phyloP scores from a whole-genome alignment of 2,888 invertebrate genomes.

The Eupeodes luniger region DNA sequence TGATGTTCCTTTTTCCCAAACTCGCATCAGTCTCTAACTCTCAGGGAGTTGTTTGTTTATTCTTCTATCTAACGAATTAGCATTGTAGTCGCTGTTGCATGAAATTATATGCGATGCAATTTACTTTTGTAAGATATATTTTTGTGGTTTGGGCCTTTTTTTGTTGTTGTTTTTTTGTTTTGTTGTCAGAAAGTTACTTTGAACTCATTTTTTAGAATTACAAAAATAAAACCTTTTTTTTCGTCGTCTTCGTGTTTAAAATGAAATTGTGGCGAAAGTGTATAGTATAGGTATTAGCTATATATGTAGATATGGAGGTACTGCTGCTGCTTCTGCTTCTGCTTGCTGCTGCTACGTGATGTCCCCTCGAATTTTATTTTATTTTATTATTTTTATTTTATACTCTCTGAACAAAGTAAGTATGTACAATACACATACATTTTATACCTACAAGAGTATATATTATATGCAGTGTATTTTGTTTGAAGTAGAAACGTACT shows the following conservation, averaged over 20 bases:
- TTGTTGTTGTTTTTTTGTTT: constrained; percentile 26
- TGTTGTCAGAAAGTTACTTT: constrained; percentile 68
- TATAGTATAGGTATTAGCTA: neutral
- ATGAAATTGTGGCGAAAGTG: constrained; percentile 57
- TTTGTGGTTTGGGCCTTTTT: constrained; percentile 29
- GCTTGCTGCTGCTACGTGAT: constrained; percentile 68
- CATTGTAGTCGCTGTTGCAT: constrained; percentile 75
- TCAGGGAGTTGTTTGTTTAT: constrained; percentile 36
- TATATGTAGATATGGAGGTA: neutral
- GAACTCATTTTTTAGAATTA: constrained; percentile 54
- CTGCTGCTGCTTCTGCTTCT: constrained; percentile 33
- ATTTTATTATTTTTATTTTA: constrained; percentile 13
- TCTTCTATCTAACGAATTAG: constrained; percentile 73
- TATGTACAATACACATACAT: too few relatives aligned
- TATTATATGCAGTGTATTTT: constrained; percentile 50
- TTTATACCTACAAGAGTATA: too few relatives aligned
- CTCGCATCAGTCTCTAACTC: too few relatives aligned
- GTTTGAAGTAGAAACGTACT: constrained; percentile 62
- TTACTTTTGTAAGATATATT: constrained; percentile 59
- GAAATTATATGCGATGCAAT: constrained; percentile 76
- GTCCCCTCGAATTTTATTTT: constrained; percentile 58
- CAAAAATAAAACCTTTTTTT: constrained; percentile 8
- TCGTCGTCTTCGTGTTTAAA: constrained; percentile 35
- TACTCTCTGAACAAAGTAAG: constrained; percentile 17
- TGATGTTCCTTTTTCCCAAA: neutral